Base-by-base conservation (phyloP, 2,797 vertebrate species). In the Spinibarbus caldwelli region DNA sequence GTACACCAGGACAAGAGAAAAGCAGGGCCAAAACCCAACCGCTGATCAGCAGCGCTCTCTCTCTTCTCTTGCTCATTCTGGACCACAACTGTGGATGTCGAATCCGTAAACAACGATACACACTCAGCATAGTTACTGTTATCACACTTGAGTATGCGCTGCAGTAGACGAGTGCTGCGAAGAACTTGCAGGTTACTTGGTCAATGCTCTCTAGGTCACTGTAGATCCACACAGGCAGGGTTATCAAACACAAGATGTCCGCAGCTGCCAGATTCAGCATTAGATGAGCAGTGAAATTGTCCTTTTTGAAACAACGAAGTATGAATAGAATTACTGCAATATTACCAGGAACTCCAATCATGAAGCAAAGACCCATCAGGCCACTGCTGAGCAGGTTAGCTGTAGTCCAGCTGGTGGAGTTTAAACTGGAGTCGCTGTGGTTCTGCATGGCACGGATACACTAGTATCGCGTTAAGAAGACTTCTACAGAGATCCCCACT, bases 221-320 rank as follows among this genome's bases (percentile, higher is more conserved):
- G n/a, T 82, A 89, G 34, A 90, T 87, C 86, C 83, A 89, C 41
- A 85, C 66, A 1, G 90, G 89, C 36, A 90, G 67, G 12, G 86
- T 87, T 45, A 89, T 23, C 73, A 90, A 86, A 45, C 87, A 83
- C 72, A 91, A 49, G 52, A 90, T 83, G 79, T 91, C 90, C 0
- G 88, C 78, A 36, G 84, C 84, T 9, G 89, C 90, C 88, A 91
- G 79, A 36, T 86, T 90, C n/a, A 90, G 85, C 62, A 91, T 90
- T n/a, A 91, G 86, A 4, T 62, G 66, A 15, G 88, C 31, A 0
- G 87, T 89, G 79, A 90, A 89, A 70, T 89, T 89, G 8, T 83
- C 41, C 36, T 62, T 87, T 85, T 85, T 86, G 49, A 89, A 84
- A 47, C 77, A 29, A 15, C 6, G 11, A 14, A 80, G 26, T 12